These are phyloP conservation scores for Otus scops DNA, from an alignment of 2,797 vertebrate species.

Conservation along the genomic window DNA sequence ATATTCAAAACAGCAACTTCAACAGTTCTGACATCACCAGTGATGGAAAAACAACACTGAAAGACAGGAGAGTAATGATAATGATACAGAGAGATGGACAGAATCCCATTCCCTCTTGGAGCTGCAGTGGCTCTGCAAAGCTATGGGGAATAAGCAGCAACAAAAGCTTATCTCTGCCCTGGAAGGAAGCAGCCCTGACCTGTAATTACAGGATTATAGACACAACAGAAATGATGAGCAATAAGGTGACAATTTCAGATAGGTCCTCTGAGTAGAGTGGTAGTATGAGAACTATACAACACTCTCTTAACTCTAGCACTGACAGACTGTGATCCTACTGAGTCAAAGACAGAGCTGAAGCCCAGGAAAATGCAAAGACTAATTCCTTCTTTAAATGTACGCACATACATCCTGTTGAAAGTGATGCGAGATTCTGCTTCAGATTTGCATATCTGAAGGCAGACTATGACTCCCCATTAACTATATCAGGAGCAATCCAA, in stretches of 20 bases:
- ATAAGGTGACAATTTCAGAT: neutral
- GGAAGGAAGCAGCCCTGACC: neutral
- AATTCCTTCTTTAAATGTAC: neutral
- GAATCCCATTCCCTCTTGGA: neutral
- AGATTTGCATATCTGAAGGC: neutral
- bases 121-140: neutral
- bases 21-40: neutral
- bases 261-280: neutral
- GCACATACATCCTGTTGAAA: neutral
- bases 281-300: neutral
- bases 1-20: slow-evolving; percentile 6
- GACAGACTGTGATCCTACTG: neutral
- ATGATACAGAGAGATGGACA: neutral
- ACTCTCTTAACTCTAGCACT: neutral
- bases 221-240: neutral
- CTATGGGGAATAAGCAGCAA: neutral
- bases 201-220: neutral
- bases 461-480: neutral
- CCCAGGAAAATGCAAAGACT: neutral
- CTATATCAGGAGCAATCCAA: neutral
- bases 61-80: neutral
- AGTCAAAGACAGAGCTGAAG: neutral
- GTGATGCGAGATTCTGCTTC: neutral
- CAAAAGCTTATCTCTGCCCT: neutral
- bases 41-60: neutral